Percentiles rank a stretch among this genome's conserved stretches.
Conservation (phyloP, 1,140 invertebrate genomes). For the Pectinophora gossypiella region DNA sequence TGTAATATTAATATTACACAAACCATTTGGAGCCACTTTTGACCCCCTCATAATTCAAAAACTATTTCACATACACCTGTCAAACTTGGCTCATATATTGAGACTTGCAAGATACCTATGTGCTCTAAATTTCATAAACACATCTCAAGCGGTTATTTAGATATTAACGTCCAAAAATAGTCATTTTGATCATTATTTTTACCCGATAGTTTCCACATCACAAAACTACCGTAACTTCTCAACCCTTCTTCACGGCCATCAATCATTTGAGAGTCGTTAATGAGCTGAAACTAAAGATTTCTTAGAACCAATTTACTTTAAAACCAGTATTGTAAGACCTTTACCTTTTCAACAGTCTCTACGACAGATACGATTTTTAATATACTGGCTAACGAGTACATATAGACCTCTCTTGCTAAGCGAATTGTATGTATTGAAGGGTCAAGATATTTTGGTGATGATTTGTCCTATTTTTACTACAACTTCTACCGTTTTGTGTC, state of each 20-base stretch:
- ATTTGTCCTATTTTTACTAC: constrained; percentile 2
- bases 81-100: too few species aligned
- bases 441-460: constrained; percentile 15
- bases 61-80: too few species aligned
- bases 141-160: too few species aligned
- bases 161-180: too few species aligned
- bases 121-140: too few species aligned
- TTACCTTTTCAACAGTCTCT: constrained; percentile 20
- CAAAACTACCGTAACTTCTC: constrained; percentile 1
- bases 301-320: constrained; percentile 34
- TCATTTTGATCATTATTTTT: too few species aligned
- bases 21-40: too few species aligned
- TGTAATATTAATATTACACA: too few species aligned
- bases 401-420: constrained; percentile 5
- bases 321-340: constrained; percentile 35
- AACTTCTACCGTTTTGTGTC: constrained; percentile 27
- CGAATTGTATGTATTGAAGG: background rate
- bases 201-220: background rate
- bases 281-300: constrained; percentile 57
- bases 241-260: constrained; percentile 41
- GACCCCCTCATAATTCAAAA: too few species aligned
- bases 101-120: too few species aligned
- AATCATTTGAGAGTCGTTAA: constrained; percentile 55
- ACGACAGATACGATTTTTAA: constrained; percentile 14
- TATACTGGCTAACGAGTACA: constrained; percentile 28